Base-by-base conservation (phyloP, 2,113 vertebrate species). In the Engraulis encrasicolus region DNA sequence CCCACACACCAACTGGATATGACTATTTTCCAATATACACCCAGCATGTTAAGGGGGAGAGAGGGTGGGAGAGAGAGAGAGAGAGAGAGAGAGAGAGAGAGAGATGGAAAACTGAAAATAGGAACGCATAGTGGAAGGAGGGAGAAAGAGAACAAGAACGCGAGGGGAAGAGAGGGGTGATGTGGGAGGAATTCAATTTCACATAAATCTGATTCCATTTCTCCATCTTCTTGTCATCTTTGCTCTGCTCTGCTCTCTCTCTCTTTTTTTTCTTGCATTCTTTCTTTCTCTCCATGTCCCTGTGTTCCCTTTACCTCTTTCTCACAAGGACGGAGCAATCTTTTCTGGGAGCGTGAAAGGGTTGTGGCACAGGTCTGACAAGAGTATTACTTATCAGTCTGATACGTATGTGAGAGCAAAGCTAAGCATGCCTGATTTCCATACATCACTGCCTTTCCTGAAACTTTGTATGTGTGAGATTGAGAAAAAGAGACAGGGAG, bases 381-480 rank as follows among this genome's bases (percentile, higher is more conserved):
- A 2, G 58, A 31, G 7, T 31, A 11, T 31, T 66, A 27, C 23
- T 27, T 66, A 66, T 66, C 23, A 11, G 23, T 66, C 7, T 11
- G 1, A 14, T 5, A 66, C 15, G 9, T 2, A 23, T 31, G 58
- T 31, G 58, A 66, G 58, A 66, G 58, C 6, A 12, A 49, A 61
- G 79, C 48, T 37, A 34, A 48, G 11, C 40, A 61, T 36, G 78
- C 23, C 49, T 50, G 50, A 23, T 61, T 66, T 66, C 58, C 58
- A 66, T 15, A 66, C 20, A n/a, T 40, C 23, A 18, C 20, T 80
- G n/a, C n/a, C n/a, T 31, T 71, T 49, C 50, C 78, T 20, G 23
- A 20, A 52, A 74, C 45, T 83, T 50, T 52, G 40, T 50, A 77
- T 78, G 37, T 58, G 82, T 45, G 50, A 83, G 78, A 79, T n/a